Evolutionary conservation across 2,888 invertebrate species (phyloP), one percentile per base, ranked within the genome.

Genomic region (Aleiodes alternator): DNA sequence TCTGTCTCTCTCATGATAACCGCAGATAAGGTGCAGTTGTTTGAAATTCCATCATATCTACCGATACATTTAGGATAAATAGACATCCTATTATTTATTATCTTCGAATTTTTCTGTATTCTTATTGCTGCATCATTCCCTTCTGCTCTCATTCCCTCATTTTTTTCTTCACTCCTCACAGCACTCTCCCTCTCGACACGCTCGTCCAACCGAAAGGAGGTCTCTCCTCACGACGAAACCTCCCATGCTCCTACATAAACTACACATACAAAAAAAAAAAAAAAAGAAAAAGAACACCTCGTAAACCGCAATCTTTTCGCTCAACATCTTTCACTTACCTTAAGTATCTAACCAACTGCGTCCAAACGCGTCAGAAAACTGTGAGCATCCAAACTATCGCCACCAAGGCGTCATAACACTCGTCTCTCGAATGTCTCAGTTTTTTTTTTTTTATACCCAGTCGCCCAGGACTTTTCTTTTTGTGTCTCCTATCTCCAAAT

Each of bases 291-390:
- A 23, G 2, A 56, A 56, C 72, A 59, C n/a, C 69, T 76, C 76
- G 72, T 76, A 76, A 76, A 76, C 76, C 76, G 69, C 76, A 76
- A 76, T 76, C 72, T 76, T 72, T 51, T 57, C 75, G 57, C 70
- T 75, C 71, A 43, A 66, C 75, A 75, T 75, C 57, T 76, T 76
- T 76, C 72, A 76, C 76, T 76, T 76, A 76, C 38, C 57, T 69
- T 38, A 61, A 61, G 23, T 23, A 31, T 53, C 48, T 61, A 55
- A 38, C 59, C 57, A 70, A 59, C 59, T 71, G 50, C 59, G 57
- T 64, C 64, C 64, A 43, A 64, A 14, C 43, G 72, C 23, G 61
- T 59, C 64, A 55, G 59, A 51, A 53, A 69, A 71, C 70, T 43
- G 38, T 38, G 38, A 43, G 43, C 43, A 43, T 3, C 31, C 3